phyloP scores from a whole-genome alignment of 2,888 invertebrate species.

The Acronicta psi region DNA sequence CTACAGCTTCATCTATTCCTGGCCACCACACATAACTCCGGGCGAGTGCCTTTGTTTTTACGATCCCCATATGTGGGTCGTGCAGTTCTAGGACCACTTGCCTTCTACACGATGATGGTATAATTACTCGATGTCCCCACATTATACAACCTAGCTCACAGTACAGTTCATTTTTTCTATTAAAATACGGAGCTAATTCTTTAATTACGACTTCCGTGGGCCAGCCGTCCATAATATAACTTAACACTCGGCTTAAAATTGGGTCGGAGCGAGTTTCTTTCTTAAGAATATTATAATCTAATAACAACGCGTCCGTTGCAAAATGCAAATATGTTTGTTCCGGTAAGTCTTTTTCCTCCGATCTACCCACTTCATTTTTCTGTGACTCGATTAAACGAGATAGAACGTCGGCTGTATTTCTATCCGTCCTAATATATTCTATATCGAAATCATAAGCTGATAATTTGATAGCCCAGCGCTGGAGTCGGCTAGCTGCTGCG shows the following conservation, averaged over 20 bases:
- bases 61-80: constrained; percentile 44
- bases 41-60: constrained; percentile 45
- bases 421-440: constrained; percentile 14
- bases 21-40: no score
- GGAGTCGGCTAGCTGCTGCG: constrained; percentile 2
- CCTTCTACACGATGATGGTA: constrained; percentile 1
- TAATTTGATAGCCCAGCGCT: constrained; percentile 11
- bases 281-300: no score
- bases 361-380: constrained; percentile 1
- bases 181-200: constrained; percentile 9
- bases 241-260: no score
- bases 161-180: constrained; percentile 13
- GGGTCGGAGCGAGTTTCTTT: no score
- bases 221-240: no score
- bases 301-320: no score
- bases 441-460: constrained; percentile 15
- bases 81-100: constrained; percentile 32
- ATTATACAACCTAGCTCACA: constrained; percentile 31
- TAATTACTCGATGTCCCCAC: constrained; percentile 30
- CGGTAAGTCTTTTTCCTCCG: neutral
- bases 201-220: no score
- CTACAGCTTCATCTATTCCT: no score
- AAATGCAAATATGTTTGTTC: no score
- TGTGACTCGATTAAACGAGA: constrained; percentile 5
- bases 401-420: constrained; percentile 9